Conservation (phyloP, 2,888 invertebrate species). For the Petrolisthes manimaculis region DNA sequence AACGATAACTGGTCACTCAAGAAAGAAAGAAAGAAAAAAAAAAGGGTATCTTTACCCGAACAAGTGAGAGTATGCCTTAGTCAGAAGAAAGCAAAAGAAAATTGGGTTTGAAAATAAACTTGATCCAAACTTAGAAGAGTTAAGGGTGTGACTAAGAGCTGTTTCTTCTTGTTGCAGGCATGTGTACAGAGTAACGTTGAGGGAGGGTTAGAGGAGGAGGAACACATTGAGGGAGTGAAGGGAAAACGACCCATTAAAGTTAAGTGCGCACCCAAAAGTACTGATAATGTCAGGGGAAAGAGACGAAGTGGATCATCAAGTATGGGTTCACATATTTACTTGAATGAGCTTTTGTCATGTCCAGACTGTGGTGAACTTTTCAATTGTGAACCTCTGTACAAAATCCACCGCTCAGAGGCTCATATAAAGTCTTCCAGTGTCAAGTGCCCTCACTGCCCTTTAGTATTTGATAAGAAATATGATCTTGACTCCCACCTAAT, state of each 20-base stretch:
- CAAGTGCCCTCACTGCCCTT: constrained; percentile 52
- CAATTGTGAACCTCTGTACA: constrained; percentile 50
- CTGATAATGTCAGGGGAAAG: constrained; percentile 21
- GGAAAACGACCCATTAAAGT: constrained; percentile 36
- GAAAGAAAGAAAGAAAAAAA: too few relatives aligned
- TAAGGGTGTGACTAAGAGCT: constrained; percentile 44
- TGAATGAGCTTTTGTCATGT: constrained; percentile 44
- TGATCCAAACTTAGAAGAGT: too few relatives aligned
- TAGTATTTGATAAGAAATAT: constrained; percentile 45
- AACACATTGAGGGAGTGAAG: constrained; percentile 34
- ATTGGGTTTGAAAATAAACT: background rate
- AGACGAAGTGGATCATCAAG: constrained; percentile 14
- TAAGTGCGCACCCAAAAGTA: constrained; percentile 7
- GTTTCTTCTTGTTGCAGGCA: constrained; percentile 60
- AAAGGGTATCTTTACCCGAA: too few relatives aligned
- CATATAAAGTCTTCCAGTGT: constrained; percentile 21
- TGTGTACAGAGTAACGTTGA: constrained; percentile 47
- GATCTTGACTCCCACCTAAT: constrained; percentile 53
- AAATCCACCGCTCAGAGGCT: constrained; percentile 49
- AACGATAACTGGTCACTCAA: too few relatives aligned
- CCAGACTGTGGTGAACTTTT: constrained; percentile 55
- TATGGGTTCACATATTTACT: constrained; percentile 24
- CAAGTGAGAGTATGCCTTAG: background rate
- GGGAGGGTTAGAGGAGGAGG: constrained; percentile 45
- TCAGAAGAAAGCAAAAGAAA: background rate